Percentiles rank a stretch among this genome's conserved stretches.
phyloP scores from a whole-genome alignment of 2,113 vertebrate species.

The Ia io region DNA sequence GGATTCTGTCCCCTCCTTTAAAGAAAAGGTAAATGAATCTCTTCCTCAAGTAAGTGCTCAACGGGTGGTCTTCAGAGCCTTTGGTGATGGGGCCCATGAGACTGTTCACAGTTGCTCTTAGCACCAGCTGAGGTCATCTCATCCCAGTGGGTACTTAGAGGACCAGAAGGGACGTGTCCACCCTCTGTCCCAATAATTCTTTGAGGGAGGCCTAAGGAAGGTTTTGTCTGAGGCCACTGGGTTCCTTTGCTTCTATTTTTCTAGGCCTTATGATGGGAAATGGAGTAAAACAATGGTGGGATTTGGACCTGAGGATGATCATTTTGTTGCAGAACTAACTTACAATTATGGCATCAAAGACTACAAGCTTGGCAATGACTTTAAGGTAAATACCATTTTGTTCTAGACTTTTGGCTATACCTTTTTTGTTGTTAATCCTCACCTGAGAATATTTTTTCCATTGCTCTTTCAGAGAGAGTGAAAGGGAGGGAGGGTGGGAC shows the following conservation, averaged over 20 bases:
- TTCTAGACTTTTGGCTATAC: background rate
- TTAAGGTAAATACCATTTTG: constrained; percentile 84
- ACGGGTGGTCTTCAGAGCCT: background rate
- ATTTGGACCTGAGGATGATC: constrained; percentile 92
- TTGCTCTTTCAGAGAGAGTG: too few species aligned
- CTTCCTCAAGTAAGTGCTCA: background rate
- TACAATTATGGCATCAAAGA: constrained; percentile 96
- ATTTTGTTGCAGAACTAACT: constrained; percentile 96
- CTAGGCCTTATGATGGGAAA: constrained; percentile 96
- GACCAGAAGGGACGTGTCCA: background rate
- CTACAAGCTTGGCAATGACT: constrained; percentile 94
- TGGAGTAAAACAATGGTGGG: constrained; percentile 99
- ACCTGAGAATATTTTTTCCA: too few species aligned
- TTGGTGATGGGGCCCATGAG: background rate
- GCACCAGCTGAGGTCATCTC: background rate
- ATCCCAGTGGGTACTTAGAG: background rate
- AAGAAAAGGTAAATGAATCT: background rate
- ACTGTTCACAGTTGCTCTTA: background rate
- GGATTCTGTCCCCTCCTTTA: background rate
- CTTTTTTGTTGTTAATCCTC: background rate
- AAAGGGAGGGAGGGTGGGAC: too few species aligned
- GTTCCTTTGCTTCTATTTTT: constrained; percentile 26
- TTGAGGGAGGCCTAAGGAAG: background rate
- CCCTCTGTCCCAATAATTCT: background rate
- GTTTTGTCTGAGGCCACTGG: background rate